Evolutionary conservation across 2,888 invertebrate genomes (phyloP), one percentile per base, ranked within the genome.

Genomic region (Sabellastarte sp.): DNA sequence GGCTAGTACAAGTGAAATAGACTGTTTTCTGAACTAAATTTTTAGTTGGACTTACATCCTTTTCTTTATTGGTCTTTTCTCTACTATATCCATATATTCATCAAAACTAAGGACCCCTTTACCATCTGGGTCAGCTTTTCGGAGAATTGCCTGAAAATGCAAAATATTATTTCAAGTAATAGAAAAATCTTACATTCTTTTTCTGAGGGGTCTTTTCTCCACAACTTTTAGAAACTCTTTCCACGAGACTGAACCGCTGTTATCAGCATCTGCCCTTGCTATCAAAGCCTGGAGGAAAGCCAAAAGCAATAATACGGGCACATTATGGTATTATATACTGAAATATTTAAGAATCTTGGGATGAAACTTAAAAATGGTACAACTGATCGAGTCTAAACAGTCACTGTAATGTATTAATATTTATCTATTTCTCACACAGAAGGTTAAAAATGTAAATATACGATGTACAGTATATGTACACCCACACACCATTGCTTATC

Each of bases 161-260:
- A 41, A 41, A 41, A 15, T 41, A 15, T 20, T 20, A 41, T 41
- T 41, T 20, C 10, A 41, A 41, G 20, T n/a, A n/a, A n/a, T n/a
- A n/a, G n/a, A n/a, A n/a, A n/a, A n/a, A n/a, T 20, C 53, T 53
- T 26, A 53, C 53, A 53, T 53, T 26, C 53, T 53, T 26, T 26
- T 53, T 53, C 24, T 53, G 53, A 53, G 5, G 20, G 53, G 53
- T 53, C 53, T 53, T 26, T 53, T 53, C 28, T 53, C 53, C 4
- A 53, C 53, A 10, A 53, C 53, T 26, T 53, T 53, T 5, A 53
- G 53, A 26, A 53, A 53, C 24, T 53, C 53, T 15, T 53, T 26
- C 53, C 53, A 53, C 24, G 24, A 20, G 24, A 53, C 53, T 26
- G 53, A 24, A 26, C 53, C 53, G 24, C 15, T 20, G 53, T 26